Evolutionary conservation across 2,888 invertebrate genomes (phyloP).

Genomic region (Macaria liturata): DNA sequence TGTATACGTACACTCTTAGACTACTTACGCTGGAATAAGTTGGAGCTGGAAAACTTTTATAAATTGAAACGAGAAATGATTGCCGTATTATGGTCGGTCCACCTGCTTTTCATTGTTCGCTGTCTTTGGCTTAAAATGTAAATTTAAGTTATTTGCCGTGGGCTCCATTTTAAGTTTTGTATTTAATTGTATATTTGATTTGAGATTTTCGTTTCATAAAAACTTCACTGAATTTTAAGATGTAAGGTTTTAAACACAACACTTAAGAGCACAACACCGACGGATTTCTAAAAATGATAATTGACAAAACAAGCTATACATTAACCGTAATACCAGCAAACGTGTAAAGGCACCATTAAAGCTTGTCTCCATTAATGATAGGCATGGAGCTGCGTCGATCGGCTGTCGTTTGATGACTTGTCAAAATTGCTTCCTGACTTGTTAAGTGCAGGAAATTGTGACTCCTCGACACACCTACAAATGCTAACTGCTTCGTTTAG

Average conservation of each 20-base stretch:
- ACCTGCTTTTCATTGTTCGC: conserved; percentile 11
- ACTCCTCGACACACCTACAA: conserved; percentile 77
- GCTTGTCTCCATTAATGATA: conserved; percentile 62
- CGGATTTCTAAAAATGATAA: no score
- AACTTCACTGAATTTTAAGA: no score
- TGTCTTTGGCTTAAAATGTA: conserved; percentile 1
- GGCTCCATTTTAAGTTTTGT: no score
- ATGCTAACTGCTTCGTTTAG: conserved; percentile 56
- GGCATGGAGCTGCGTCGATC: conserved; percentile 60
- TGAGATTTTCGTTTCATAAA: no score
- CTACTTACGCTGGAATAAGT: conserved; percentile 61
- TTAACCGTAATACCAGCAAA: conserved; percentile 26
- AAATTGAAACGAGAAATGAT: conserved; percentile 22
- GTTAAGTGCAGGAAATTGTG: conserved; percentile 84
- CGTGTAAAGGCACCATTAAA: conserved; percentile 39
- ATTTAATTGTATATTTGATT: no score
- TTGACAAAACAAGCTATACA: no score
- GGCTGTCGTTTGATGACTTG: conserved; percentile 80
- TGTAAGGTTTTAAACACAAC: no score
- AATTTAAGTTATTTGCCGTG: neutral
- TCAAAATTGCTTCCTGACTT: conserved; percentile 81
- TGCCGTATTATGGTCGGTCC: conserved; percentile 19
- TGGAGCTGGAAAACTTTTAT: conserved; percentile 44
- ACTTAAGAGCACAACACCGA: no score
- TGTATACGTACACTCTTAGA: conserved; percentile 66